Conservation (phyloP, 2,797 vertebrate species). For the Rhyacichthys aspro region DNA sequence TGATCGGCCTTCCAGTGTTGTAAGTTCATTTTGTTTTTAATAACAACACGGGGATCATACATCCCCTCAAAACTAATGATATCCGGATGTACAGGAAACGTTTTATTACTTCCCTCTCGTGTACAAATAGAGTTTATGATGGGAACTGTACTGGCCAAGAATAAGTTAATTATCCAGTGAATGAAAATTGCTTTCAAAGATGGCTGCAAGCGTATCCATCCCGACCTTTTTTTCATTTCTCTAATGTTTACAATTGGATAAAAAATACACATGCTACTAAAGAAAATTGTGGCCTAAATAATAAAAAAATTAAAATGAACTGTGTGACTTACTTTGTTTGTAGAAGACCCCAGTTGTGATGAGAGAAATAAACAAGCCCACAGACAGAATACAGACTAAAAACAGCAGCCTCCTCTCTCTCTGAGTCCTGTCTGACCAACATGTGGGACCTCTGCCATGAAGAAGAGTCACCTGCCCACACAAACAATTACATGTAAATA, state of each 20-base stretch:
- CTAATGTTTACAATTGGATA: background rate
- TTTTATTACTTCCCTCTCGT: conserved; percentile 8
- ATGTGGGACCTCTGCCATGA: conserved; percentile 60
- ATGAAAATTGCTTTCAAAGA: conserved; percentile 3
- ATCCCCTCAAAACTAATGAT: conserved; percentile 9
- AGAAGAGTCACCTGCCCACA: conserved; percentile 84
- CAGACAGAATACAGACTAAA: conserved; percentile 72
- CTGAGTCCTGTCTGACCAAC: conserved; percentile 82
- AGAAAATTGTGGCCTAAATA: background rate
- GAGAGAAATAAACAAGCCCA: conserved; percentile 80
- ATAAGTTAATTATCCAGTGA: conserved; percentile 1
- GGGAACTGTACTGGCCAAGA: background rate
- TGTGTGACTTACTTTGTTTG: conserved; percentile 83
- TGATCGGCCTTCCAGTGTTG: background rate
- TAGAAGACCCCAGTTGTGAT: conserved; percentile 86
- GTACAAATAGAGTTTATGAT: conserved; percentile 3
- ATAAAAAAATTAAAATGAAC: background rate
- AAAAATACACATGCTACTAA: too few species aligned
- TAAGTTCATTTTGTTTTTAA: conserved; percentile 2
- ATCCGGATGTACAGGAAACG: conserved; percentile 12
- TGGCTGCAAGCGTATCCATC: background rate
- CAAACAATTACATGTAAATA: conserved; percentile 13
- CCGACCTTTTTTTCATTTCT: background rate
- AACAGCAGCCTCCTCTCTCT: conserved; percentile 84
- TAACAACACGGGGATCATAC: background rate